Evolutionary conservation across 2,113 vertebrate genomes (phyloP).

Genomic region (Rostratula benghalensis): DNA sequence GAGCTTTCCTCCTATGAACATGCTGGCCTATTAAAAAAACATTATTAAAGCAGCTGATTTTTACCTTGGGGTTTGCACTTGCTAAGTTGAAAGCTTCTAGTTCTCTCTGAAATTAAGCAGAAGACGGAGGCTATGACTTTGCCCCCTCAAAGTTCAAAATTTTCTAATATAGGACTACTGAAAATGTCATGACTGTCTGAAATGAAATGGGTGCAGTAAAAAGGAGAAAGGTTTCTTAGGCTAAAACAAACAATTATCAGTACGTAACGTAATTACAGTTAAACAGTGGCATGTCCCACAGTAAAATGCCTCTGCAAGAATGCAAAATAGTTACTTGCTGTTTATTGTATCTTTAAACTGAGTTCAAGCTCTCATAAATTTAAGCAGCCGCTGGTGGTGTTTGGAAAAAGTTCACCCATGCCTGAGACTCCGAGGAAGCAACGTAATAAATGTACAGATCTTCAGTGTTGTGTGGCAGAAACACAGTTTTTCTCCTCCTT

Average conservation of each 20-base stretch:
- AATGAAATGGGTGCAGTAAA: background rate
- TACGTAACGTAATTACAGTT: background rate
- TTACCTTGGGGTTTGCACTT: background rate
- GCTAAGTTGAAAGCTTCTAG: background rate
- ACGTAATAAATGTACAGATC: background rate
- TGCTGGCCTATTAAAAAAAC: background rate
- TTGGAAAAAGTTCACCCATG: background rate
- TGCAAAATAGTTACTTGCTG: background rate
- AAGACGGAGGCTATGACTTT: background rate
- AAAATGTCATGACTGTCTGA: background rate
- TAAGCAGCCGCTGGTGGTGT: background rate
- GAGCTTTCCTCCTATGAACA: background rate
- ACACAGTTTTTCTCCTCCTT: background rate
- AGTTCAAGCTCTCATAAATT: background rate
- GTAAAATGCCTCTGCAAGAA: background rate
- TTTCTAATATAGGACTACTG: background rate
- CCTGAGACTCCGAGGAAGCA: background rate
- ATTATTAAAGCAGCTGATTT: background rate
- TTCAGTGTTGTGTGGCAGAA: background rate
- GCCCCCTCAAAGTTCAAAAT: background rate
- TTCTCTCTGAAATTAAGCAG: background rate
- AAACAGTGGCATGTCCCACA: background rate
- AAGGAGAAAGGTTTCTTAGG: background rate
- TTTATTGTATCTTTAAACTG: background rate
- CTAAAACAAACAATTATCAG: background rate